Evolutionary conservation across 64 coral and sea anemone species (phyloP).

Genomic region (Montipora cactus): DNA sequence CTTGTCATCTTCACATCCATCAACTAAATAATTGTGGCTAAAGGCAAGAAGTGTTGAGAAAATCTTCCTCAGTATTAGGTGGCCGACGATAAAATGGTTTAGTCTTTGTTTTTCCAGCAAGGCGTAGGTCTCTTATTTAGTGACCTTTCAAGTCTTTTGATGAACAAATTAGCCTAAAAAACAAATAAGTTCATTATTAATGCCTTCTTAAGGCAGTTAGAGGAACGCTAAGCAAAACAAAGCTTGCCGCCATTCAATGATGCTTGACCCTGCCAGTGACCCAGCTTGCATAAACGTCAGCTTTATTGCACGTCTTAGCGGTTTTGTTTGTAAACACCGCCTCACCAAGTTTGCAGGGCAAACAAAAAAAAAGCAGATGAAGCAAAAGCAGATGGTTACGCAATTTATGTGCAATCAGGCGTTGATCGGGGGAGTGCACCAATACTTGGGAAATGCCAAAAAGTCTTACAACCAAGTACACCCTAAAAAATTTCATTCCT

Average conservation of each 20-base stretch:
- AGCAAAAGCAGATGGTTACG: no score
- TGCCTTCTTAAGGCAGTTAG: constrained; percentile 2
- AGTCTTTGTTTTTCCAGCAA: background rate
- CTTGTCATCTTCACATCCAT: background rate
- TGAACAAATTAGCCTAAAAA: constrained; percentile 28
- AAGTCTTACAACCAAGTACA: no score
- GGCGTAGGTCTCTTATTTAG: background rate
- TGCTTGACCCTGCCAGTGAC: constrained; percentile 3
- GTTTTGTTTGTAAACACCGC: no score
- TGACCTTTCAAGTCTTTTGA: constrained; percentile 7
- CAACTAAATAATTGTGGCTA: background rate
- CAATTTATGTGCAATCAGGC: no score
- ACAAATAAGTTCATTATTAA: constrained; percentile 47
- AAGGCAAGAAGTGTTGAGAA: background rate
- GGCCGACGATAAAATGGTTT: background rate
- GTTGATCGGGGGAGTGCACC: no score
- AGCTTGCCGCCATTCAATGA: constrained; percentile 19
- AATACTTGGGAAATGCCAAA: no score
- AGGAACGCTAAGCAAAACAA: constrained; percentile 36
- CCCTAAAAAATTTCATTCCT: no score
- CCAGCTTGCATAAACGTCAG: background rate
- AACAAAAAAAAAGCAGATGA: no score
- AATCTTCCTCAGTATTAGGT: background rate
- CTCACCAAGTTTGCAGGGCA: no score
- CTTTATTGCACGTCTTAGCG: background rate